Evolutionary conservation across 1,140 invertebrate species (phyloP).

Genomic region (Drosophila quadrilineata): DNA sequence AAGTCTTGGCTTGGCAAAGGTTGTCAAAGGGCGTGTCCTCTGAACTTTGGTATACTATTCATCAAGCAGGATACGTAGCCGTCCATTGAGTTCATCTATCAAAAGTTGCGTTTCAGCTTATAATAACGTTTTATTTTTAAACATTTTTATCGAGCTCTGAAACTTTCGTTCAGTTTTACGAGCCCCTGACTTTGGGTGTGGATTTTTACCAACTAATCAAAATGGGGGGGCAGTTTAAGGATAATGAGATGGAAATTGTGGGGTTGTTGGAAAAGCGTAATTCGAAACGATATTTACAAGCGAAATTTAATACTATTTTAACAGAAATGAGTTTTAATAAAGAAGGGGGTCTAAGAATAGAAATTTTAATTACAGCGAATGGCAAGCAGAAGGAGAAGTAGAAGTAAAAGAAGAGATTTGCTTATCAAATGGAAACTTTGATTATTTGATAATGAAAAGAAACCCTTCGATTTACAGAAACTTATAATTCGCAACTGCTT

Average conservation of each 20-base stretch:
- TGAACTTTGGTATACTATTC: slow-evolving; percentile 40
- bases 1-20: background rate
- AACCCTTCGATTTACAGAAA: background rate
- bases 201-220: background rate
- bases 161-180: slow-evolving; percentile 20
- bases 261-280: too few species aligned
- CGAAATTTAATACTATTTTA: too few species aligned
- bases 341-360: too few species aligned
- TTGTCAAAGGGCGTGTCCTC: slow-evolving; percentile 27
- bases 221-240: too few species aligned
- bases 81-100: too few species aligned
- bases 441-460: background rate
- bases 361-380: too few species aligned
- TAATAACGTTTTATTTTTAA: slow-evolving; percentile 66
- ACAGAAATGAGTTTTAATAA: too few species aligned
- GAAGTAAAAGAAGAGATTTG: background rate
- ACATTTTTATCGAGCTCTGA: slow-evolving; percentile 24
- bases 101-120: slow-evolving; percentile 28
- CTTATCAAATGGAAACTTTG: background rate
- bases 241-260: too few species aligned
- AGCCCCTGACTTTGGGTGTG: slow-evolving; percentile 52
- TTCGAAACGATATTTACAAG: too few species aligned
- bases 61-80: too few species aligned
- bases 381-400: background rate
- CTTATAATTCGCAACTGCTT: too few species aligned